Evolutionary conservation across 1,140 invertebrate genomes (phyloP).

Genomic region (Brachionus rubens): DNA sequence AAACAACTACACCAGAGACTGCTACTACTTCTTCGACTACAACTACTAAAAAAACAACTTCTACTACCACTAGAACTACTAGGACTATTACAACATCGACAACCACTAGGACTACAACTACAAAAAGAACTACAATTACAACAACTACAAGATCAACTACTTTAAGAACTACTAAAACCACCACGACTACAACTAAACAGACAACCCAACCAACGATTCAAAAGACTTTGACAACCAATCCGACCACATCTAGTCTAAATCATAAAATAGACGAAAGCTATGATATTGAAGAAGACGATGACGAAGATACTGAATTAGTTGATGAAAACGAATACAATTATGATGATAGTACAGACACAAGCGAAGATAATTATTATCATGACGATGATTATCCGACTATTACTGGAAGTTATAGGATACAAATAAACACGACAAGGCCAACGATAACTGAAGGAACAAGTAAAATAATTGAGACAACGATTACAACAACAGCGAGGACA

Average conservation of each 20-base stretch:
- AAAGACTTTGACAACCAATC: too few species aligned
- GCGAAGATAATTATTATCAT: neutral
- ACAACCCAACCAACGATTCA: too few species aligned
- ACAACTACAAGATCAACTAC: neutral
- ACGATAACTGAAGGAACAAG: neutral
- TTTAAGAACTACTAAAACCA: neutral
- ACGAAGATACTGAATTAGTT: neutral
- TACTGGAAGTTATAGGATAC: constrained; percentile 3
- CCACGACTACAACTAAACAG: neutral
- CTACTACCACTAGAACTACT: neutral
- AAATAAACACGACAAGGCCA: constrained; percentile 5
- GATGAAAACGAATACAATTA: neutral
- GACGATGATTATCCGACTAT: constrained; percentile 4
- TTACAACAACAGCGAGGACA: neutral
- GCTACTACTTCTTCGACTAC: neutral
- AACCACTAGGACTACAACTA: neutral
- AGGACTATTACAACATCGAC: neutral
- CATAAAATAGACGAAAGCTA: neutral
- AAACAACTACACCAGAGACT: neutral
- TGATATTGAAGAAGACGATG: neutral
- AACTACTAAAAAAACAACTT: neutral
- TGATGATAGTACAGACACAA: neutral
- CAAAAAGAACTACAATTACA: neutral
- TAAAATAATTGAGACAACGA: too few species aligned
- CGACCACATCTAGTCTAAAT: too few species aligned